Evolutionary conservation across 2,113 vertebrate species (phyloP).

Genomic region (Vireo altiloquus): DNA sequence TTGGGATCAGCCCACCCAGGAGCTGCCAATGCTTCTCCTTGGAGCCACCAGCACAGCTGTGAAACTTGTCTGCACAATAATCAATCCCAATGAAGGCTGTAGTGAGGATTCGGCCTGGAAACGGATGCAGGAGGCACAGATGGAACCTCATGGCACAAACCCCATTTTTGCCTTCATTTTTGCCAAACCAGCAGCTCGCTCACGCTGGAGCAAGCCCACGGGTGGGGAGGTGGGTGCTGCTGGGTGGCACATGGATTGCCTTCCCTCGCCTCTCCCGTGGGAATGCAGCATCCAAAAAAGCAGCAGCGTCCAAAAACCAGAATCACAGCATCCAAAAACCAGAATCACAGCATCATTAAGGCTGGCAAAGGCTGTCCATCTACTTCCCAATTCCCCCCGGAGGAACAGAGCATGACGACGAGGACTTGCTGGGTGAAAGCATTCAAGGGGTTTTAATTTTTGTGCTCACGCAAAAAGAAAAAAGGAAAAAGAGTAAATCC

Average conservation of each 20-base stretch:
- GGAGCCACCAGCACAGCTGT: neutral
- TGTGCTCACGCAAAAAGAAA: neutral
- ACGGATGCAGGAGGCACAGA: neutral
- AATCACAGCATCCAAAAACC: neutral
- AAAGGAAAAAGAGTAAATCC: neutral
- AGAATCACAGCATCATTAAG: neutral
- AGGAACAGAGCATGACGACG: neutral
- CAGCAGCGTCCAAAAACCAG: no score
- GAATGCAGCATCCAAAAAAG: neutral
- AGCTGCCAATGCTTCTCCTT: neutral
- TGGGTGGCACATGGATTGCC: neutral
- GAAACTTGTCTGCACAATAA: neutral
- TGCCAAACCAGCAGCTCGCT: neutral
- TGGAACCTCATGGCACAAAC: neutral
- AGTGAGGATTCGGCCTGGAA: neutral
- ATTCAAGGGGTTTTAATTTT: neutral
- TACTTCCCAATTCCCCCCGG: neutral
- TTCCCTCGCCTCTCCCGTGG: neutral
- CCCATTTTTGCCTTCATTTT: neutral
- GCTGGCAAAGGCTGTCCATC: neutral
- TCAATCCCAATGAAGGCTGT: neutral
- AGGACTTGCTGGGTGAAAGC: neutral
- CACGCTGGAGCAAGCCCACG: rapidly evolving
- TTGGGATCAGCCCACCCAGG: neutral
- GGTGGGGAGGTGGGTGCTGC: neutral